Evolutionary conservation across 2,888 invertebrate genomes (phyloP).

Genomic region (Norana najaformis): DNA sequence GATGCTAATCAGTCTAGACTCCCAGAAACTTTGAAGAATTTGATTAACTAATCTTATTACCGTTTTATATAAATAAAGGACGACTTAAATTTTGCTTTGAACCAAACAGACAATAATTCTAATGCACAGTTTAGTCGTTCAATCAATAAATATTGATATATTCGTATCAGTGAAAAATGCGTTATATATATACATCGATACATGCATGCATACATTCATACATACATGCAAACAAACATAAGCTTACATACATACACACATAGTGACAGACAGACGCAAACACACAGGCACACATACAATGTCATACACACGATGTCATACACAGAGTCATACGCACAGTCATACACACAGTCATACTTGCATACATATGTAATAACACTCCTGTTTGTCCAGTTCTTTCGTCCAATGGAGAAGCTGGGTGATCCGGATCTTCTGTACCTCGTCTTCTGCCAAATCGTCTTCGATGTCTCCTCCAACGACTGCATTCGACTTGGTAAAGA

Average conservation of each 20-base stretch:
- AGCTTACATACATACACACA: no score
- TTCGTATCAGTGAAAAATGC: neutral
- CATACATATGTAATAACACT: neutral
- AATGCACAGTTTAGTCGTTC: neutral
- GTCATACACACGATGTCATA: no score
- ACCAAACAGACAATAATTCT: neutral
- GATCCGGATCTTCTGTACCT: constrained; percentile 72
- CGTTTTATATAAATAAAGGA: no score
- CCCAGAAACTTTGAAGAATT: no score
- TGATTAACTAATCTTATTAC: no score
- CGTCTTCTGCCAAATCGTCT: constrained; percentile 77
- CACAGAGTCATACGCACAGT: no score
- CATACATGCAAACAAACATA: no score
- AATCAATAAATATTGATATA: neutral
- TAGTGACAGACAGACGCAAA: no score
- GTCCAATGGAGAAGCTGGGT: constrained; percentile 78
- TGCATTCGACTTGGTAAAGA: constrained; percentile 70
- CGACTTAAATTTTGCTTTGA: neutral
- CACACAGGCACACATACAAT: no score
- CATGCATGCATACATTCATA: no score
- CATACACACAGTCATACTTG: no score
- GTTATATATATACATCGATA: neutral
- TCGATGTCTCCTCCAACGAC: constrained; percentile 68
- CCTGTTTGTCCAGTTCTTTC: constrained; percentile 72
- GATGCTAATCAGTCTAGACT: no score